These are phyloP conservation scores for Hemiscyllium ocellatum DNA, from an alignment of 2,113 vertebrate species.

Conservation along the genomic window DNA sequence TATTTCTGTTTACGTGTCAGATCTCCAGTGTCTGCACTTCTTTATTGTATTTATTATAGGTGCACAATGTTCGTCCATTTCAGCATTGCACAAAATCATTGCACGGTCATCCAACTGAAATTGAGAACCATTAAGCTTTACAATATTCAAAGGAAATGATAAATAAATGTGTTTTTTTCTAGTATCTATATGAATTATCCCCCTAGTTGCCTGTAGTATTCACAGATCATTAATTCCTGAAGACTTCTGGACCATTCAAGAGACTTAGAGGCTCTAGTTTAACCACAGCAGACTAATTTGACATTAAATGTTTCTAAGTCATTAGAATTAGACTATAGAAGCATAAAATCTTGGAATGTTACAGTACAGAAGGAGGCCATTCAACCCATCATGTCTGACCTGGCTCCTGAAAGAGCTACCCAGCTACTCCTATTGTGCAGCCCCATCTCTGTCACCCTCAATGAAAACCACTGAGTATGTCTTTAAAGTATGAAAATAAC, in stretches of 20 bases:
- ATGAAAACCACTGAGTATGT: background rate
- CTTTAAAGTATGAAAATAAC: background rate
- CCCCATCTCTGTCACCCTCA: no score
- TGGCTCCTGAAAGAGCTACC: no score
- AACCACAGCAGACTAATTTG: background rate
- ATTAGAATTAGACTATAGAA: background rate
- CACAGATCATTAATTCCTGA: background rate
- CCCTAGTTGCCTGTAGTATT: background rate
- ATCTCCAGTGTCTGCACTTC: no score
- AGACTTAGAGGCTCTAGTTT: background rate
- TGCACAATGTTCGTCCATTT: background rate
- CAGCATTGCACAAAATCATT: background rate
- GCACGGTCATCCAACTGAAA: background rate
- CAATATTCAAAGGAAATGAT: background rate
- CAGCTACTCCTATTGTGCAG: no score
- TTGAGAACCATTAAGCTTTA: background rate
- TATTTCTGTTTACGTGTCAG: no score
- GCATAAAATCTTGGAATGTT: no score
- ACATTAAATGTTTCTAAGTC: background rate
- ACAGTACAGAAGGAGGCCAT: no score
- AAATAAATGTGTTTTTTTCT: background rate
- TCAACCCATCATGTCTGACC: no score
- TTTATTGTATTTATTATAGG: no score
- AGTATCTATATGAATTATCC: background rate
- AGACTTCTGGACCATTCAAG: background rate